Percentiles rank a stretch among this genome's conserved stretches.
These are phyloP conservation scores for Chymomyza caudatula DNA, from an alignment of 2,888 invertebrate genomes.

Conservation along the genomic window DNA sequence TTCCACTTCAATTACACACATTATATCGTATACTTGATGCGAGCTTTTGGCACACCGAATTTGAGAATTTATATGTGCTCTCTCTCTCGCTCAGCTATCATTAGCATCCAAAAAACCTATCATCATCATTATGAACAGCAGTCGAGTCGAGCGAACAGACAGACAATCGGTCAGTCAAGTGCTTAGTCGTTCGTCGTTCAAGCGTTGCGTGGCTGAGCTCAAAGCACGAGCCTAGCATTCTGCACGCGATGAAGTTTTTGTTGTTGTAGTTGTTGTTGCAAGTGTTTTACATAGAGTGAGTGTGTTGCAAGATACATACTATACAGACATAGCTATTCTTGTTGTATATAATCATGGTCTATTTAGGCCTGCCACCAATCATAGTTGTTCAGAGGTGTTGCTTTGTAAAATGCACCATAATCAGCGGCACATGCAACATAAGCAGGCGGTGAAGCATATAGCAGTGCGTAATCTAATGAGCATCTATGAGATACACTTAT, in stretches of 20 bases:
- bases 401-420: constrained; percentile 57
- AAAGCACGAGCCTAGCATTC: constrained; percentile 60
- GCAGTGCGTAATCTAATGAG: not conserved
- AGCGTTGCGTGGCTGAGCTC: constrained; percentile 18
- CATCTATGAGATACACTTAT: not conserved
- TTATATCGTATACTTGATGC: constrained; percentile 4
- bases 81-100: constrained; percentile 41
- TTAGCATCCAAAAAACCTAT: constrained; percentile 68
- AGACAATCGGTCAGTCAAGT: not conserved
- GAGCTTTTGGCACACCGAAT: constrained; percentile 12
- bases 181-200: constrained; percentile 2
- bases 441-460: not conserved
- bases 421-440: constrained; percentile 39
- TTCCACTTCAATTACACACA: constrained; percentile 2
- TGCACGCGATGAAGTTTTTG: constrained; percentile 60
- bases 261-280: constrained; percentile 19
- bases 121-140: constrained; percentile 63
- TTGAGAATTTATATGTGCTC: constrained; percentile 15
- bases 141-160: constrained; percentile 3
- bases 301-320: not conserved
- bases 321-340: not conserved
- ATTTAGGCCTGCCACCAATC: constrained; percentile 28
- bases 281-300: not conserved
- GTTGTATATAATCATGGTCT: constrained; percentile 32
- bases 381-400: constrained; percentile 60